Conservation (phyloP, 2,797 vertebrate genomes). For the Nyctibius grandis region DNA sequence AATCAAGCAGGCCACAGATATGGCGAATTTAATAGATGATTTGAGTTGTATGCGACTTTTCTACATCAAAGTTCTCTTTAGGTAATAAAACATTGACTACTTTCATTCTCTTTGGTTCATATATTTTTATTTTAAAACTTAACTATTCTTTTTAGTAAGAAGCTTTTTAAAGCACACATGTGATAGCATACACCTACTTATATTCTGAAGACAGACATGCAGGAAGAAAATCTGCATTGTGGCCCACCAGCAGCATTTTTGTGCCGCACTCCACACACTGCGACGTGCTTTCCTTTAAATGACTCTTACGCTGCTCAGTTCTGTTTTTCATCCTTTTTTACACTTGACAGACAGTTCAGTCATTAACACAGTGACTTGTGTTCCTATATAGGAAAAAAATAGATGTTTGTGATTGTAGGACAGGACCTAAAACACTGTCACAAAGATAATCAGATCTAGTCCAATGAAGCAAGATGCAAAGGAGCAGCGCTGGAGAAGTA, state of each 20-base stretch:
- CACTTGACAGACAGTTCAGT: neutral
- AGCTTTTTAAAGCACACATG: neutral
- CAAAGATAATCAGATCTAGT: neutral
- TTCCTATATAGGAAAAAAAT: neutral
- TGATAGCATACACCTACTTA: neutral
- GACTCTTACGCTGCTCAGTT: neutral
- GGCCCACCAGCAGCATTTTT: neutral
- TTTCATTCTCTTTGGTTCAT: neutral
- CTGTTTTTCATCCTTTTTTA: neutral
- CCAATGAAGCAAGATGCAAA: neutral
- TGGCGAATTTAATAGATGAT: slow-evolving; percentile 14
- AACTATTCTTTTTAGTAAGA: neutral
- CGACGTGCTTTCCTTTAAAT: neutral
- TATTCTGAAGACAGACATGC: neutral
- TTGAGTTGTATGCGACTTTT: neutral
- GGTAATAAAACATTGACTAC: slow-evolving; percentile 13
- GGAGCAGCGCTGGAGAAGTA: neutral
- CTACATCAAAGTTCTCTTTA: slow-evolving; percentile 7
- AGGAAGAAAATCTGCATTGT: neutral
- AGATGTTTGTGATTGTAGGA: neutral
- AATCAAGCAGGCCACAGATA: neutral
- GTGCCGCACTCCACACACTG: neutral
- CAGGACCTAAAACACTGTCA: neutral
- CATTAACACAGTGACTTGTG: neutral
- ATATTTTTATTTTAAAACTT: slow-evolving; percentile 11